A percentile compares a stretch with the other conserved stretches of the same genome.
Evolutionary conservation across 1,140 invertebrate genomes (phyloP).

Genomic region (Drosophila pseudoobscura): DNA sequence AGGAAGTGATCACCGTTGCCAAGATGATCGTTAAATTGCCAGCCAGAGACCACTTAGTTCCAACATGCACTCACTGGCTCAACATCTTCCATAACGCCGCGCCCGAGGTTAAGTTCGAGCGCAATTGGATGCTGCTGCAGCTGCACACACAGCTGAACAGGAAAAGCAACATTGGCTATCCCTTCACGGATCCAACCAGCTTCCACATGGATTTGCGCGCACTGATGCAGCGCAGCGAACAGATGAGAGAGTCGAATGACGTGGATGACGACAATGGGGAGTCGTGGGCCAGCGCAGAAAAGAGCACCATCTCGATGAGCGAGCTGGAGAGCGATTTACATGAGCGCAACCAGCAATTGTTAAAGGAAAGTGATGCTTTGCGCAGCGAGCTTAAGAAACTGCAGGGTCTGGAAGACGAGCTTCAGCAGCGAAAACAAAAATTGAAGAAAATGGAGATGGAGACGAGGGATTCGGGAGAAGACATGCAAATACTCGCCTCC

Average conservation of each 20-base stretch:
- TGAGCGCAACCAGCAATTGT: slow-evolving; percentile 10
- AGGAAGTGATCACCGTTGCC: slow-evolving; percentile 44
- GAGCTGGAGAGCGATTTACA: not conserved
- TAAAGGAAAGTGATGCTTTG: slow-evolving; percentile 25
- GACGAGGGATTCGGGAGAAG: slow-evolving; percentile 31
- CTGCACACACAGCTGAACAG: slow-evolving; percentile 67
- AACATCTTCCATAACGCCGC: slow-evolving; percentile 41
- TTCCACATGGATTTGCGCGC: slow-evolving; percentile 32
- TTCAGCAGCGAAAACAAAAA: not conserved
- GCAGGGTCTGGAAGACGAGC: not conserved
- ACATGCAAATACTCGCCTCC: slow-evolving; percentile 41
- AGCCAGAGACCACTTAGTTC: slow-evolving; percentile 13
- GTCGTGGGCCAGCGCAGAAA: not conserved
- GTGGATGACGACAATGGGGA: not conserved
- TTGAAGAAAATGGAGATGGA: not conserved
- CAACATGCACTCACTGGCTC: slow-evolving; percentile 63
- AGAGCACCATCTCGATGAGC: not conserved
- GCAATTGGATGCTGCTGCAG: slow-evolving; percentile 62
- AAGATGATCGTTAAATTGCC: slow-evolving; percentile 31
- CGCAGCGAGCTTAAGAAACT: slow-evolving; percentile 11
- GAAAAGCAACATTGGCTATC: slow-evolving; percentile 22
- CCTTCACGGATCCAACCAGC: slow-evolving; percentile 58
- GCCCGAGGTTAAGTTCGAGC: slow-evolving; percentile 48
- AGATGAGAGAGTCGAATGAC: slow-evolving; percentile 1
- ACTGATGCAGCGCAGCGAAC: slow-evolving; percentile 13